Evolutionary conservation across 2,888 invertebrate species (phyloP), one percentile per base, ranked within the genome.

Genomic region (Euplexia lucipara): DNA sequence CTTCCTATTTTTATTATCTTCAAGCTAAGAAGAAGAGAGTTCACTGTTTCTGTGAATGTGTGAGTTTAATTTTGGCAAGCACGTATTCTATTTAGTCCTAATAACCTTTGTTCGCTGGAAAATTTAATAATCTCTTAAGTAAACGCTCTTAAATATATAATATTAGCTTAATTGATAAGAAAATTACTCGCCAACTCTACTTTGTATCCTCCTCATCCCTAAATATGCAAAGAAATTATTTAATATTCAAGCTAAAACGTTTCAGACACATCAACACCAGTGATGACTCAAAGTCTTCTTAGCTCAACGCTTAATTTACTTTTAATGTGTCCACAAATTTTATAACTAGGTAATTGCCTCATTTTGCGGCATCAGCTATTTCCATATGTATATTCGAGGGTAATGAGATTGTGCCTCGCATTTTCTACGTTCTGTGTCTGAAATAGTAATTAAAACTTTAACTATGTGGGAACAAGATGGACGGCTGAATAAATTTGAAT

Each of bases 301-400:
- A 70, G 48, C 69, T 70, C n/a, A 61, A 9, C 39, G 47, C 34
- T 53, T 70, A 78, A 83, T 82, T 84, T 78, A 67, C 71, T 75
- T 67, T 62, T 52, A 73, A 73, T 42, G 65, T 73, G 63, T 60
- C 71, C 64, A 51, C 42, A 70, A 78, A 82, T 73, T 82, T 74
- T 60, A 66, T 77, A 77, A 79, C 62, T 77, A 77, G 77, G 62
- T 77, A 84, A 83, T 83, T 81, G 70, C 65, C 67, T 76, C 65
- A 65, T 74, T 80, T 70, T 64, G 68, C 51, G 49, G 51, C 45
- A 41, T 53, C 45, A 52, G 57, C 49, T 61, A 63, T 65, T 66
- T 66, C 53, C 52, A 65, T 68, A 54, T 35, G 41, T 26, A 26
- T 26, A 70, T 53, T 63, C 18, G 12, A 30, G 44, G 41, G 37